phyloP scores from a whole-genome alignment of 2,113 vertebrate genomes.

The Entelurus aequoreus region DNA sequence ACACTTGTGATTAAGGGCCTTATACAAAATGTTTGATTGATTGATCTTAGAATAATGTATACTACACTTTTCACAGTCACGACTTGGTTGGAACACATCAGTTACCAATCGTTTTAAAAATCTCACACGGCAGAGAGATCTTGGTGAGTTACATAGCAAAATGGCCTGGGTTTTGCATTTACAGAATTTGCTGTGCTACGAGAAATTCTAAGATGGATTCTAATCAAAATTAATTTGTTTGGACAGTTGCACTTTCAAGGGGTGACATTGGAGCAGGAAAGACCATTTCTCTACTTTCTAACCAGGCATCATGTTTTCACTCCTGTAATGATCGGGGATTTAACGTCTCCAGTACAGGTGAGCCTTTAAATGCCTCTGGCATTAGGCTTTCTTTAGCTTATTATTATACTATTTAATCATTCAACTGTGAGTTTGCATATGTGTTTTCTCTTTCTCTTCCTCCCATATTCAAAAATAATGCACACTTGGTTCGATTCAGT shows the following conservation, averaged over 20 bases:
- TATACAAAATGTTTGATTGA: no score
- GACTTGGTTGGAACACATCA: constrained; percentile 74
- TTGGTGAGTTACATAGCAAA: constrained; percentile 74
- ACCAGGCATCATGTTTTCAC: constrained; percentile 76
- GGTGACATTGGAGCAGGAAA: constrained; percentile 70
- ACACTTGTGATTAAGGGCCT: no score
- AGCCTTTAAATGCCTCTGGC: background rate
- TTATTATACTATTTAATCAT: background rate
- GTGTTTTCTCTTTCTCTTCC: no score
- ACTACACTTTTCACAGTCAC: constrained; percentile 71
- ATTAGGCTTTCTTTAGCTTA: background rate
- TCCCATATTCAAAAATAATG: no score
- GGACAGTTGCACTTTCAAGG: constrained; percentile 83
- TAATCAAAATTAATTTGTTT: constrained; percentile 1
- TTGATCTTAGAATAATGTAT: background rate
- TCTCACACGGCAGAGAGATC: constrained; percentile 87
- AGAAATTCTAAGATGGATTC: background rate
- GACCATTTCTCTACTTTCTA: constrained; percentile 76
- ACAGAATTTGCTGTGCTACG: background rate
- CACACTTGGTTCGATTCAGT: no score
- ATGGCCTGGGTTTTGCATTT: background rate
- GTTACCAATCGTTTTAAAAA: constrained; percentile 84
- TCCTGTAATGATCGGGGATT: constrained; percentile 73
- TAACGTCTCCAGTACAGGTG: constrained; percentile 82
- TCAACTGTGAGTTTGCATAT: no score